Evolutionary conservation across 2,888 invertebrate genomes (phyloP), one percentile per base, ranked within the genome.

Genomic region (Scaptodrosophila latifasciaeformis): DNA sequence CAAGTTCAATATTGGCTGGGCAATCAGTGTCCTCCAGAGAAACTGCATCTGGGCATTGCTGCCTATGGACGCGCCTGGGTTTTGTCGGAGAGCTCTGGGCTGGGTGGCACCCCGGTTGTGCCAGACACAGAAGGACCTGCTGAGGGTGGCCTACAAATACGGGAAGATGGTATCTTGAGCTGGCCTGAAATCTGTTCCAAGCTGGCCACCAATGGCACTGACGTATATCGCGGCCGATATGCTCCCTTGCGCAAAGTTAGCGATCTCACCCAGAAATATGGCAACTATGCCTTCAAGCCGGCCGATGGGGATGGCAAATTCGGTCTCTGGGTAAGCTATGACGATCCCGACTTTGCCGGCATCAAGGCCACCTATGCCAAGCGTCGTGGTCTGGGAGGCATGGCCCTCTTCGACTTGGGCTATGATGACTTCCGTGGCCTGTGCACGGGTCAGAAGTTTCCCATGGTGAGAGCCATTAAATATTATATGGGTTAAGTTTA

Each of bases 261-360:
- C 13, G 94, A 95, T 81, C 92, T 93, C n/a, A 91, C 91, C 65
- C 92, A 92, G 72, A 90, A 92, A 68, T 92, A 92, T 63, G 93
- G 94, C 34, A 91, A 91, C 12, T 95, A 94, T 82, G 94, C 92
- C 0, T 92, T 90, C 87, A 90, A 92, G 48, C 85, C 92, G 0
- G 91, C 93, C 40, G 89, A 90, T 50, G 89, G 90, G 17, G 88
- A 87, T 45, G 91, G 90, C 0, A 89, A 90, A 2, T 88, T 89
- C 7, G 95, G 95, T 1, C 84, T 93, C 6, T 95, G 95, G 95
- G 91, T 93, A 6, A 91, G 92, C 59, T 95, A 91, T 82, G 94
- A 95, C 78, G 94, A 94, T 82, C 91, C 93, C 0, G 94, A 94
- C 70, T 93, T 93, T 0, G 93, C 92, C 31, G 93, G 91, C 24